These are phyloP conservation scores for Platycercus adscitus DNA, from an alignment of 2,113 vertebrate species.

Conservation along the genomic window DNA sequence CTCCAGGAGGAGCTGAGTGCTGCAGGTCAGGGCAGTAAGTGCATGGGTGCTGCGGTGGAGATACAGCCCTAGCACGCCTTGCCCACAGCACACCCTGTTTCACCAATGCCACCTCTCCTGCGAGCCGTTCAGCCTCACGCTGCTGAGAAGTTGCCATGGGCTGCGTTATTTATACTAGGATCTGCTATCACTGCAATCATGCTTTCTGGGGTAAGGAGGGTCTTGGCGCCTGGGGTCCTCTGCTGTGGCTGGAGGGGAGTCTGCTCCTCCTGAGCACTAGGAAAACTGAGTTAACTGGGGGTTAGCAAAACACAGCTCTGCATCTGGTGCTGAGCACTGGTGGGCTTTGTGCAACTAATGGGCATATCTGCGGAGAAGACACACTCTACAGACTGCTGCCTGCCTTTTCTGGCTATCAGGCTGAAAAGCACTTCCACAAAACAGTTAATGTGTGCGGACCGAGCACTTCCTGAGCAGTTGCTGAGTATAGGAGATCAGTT, in stretches of 20 bases:
- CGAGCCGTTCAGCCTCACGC: background rate
- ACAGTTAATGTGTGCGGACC: background rate
- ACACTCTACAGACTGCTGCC: background rate
- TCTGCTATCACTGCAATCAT: background rate
- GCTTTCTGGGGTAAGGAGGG: background rate
- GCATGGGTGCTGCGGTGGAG: rapidly evolving
- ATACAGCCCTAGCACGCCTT: background rate
- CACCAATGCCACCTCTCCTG: background rate
- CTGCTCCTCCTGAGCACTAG: background rate
- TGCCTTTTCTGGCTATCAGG: background rate
- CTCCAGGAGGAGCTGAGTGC: background rate
- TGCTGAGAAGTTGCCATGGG: background rate
- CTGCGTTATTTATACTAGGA: background rate
- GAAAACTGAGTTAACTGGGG: background rate
- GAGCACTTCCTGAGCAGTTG: conserved; percentile 4
- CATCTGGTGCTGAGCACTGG: background rate
- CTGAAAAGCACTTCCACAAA: background rate
- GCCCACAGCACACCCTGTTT: background rate
- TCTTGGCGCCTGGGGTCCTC: background rate
- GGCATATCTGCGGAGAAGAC: background rate
- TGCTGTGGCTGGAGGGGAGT: rapidly evolving
- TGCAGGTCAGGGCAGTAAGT: background rate
- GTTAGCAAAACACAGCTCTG: background rate
- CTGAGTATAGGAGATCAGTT: conserved; percentile 20
- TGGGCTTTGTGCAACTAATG: background rate